A percentile compares a stretch with the other conserved stretches of the same genome.
phyloP scores from a whole-genome alignment of 92 coral and sea anemone species.

The Palythoa grandiflora region DNA sequence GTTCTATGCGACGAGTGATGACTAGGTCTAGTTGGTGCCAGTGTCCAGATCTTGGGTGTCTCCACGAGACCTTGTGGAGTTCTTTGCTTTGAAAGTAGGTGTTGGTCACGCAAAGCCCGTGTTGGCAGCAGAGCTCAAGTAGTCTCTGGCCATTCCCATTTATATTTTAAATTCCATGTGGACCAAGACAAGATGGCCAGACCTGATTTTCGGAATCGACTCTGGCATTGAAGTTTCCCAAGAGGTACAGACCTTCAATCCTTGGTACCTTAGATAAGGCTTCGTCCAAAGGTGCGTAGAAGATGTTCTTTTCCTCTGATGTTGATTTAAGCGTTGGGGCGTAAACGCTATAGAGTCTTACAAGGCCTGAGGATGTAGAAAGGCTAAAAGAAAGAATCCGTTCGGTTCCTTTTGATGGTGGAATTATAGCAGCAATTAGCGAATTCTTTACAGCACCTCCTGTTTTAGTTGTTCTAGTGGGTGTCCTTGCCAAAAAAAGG shows the following conservation, averaged over 20 bases:
- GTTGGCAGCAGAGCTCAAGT: conserved; percentile 26
- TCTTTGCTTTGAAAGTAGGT: conserved; percentile 32
- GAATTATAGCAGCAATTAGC: conserved; percentile 7
- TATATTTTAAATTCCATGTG: conserved; percentile 37
- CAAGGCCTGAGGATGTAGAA: background rate
- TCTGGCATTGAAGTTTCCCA: conserved; percentile 63
- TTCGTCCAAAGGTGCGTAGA: conserved; percentile 15
- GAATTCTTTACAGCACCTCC: conserved; percentile 38
- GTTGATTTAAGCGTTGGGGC: conserved; percentile 6
- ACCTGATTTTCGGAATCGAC: conserved; percentile 38
- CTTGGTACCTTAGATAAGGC: conserved; percentile 10
- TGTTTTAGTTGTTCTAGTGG: background rate
- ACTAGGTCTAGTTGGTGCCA: background rate
- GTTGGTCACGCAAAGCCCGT: conserved; percentile 8
- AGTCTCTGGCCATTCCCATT: background rate
- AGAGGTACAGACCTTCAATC: conserved; percentile 19
- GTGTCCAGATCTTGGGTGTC: conserved; percentile 51
- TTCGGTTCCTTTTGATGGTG: conserved; percentile 10
- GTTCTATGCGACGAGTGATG: background rate
- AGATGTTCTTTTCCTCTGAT: conserved; percentile 40
- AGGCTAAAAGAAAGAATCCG: too few relatives aligned
- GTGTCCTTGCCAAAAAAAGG: conserved; percentile 57
- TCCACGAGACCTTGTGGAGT: background rate
- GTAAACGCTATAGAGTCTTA: background rate
- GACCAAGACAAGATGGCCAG: background rate